phyloP scores from a whole-genome alignment of 2,797 vertebrate species.

The Pseudochaenichthys georgianus region DNA sequence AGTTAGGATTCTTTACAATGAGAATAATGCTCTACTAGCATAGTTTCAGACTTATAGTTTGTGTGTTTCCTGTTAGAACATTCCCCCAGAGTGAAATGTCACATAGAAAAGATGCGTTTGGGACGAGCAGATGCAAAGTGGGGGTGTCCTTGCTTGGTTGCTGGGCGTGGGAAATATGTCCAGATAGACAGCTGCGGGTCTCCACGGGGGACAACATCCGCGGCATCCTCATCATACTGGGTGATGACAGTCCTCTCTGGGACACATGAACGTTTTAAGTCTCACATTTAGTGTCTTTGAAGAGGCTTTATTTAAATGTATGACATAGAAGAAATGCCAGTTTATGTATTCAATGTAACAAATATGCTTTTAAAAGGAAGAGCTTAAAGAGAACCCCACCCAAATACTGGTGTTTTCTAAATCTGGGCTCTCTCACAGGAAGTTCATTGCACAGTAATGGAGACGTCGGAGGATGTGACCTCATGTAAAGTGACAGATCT shows the following conservation, averaged over 20 bases:
- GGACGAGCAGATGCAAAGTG: constrained; percentile 9
- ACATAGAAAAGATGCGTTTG: constrained; percentile 4
- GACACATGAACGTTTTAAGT: constrained; percentile 6
- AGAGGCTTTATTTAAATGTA: constrained; percentile 10
- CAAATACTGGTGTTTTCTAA: constrained; percentile 9
- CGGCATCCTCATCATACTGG: constrained; percentile 24
- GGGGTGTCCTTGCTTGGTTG: constrained; percentile 13
- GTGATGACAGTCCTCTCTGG: constrained; percentile 15
- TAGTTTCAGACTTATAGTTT: background rate
- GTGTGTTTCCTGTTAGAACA: constrained; percentile 8
- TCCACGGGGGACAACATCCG: constrained; percentile 45
- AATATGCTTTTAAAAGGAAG: constrained; percentile 31
- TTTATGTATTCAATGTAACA: constrained; percentile 17
- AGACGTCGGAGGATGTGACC: constrained; percentile 65
- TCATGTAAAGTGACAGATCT: constrained; percentile 53
- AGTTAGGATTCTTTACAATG: background rate
- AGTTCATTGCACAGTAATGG: constrained; percentile 14
- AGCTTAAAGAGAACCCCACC: constrained; percentile 6
- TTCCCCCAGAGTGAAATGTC: constrained; percentile 17
- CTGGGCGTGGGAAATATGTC: constrained; percentile 52
- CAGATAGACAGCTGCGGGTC: constrained; percentile 57
- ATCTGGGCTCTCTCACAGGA: constrained; percentile 49
- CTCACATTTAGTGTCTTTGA: constrained; percentile 6
- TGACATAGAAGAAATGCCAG: constrained; percentile 2
- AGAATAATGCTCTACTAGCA: background rate